These are phyloP conservation scores for Caenorhabditis wallacei DNA, from an alignment of 2,888 invertebrate species.

Conservation along the genomic window DNA sequence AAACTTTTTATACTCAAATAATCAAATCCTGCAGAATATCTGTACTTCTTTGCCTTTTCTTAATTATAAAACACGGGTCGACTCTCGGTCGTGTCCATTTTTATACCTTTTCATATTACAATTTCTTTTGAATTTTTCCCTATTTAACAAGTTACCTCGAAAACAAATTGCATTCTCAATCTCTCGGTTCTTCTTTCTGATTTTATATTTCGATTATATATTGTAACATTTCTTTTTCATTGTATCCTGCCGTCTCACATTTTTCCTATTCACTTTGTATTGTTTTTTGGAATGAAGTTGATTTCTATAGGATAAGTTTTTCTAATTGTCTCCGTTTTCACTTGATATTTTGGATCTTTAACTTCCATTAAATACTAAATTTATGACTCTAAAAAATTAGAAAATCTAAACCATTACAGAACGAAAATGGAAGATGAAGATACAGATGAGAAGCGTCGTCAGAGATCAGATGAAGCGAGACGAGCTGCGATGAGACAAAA, in stretches of 20 bases:
- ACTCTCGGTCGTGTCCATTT: not conserved
- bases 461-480: constrained; percentile 63
- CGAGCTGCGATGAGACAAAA: constrained; percentile 60
- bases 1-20: too few relatives aligned
- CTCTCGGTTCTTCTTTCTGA: too few relatives aligned
- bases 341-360: not conserved
- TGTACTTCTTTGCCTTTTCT: too few relatives aligned
- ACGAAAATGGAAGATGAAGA: constrained; percentile 18
- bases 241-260: too few relatives aligned
- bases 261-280: not conserved
- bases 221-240: too few relatives aligned
- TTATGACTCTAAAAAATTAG: not conserved
- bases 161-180: too few relatives aligned
- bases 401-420: not conserved
- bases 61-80: not conserved
- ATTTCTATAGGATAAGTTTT: not conserved
- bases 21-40: too few relatives aligned
- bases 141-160: too few relatives aligned
- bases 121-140: too few relatives aligned
- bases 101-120: too few relatives aligned
- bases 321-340: not conserved
- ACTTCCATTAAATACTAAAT: not conserved
- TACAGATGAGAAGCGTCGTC: constrained; percentile 41
- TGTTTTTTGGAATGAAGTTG: not conserved
- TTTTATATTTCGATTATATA: too few relatives aligned